Base-by-base conservation (phyloP, 2,797 vertebrate genomes). In the Lithobates pipiens region DNA sequence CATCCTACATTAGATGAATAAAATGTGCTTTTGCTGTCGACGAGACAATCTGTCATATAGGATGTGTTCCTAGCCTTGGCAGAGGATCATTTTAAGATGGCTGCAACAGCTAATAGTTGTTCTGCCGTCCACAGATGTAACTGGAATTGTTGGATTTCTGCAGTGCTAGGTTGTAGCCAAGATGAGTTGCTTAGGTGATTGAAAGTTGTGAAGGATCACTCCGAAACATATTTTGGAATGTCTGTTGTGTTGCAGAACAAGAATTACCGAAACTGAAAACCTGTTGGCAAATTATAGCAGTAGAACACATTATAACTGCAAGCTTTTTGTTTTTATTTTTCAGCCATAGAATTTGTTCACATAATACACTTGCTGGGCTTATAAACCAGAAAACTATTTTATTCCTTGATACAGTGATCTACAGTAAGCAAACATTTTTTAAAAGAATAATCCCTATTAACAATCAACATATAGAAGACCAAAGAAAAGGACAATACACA, bases 181-280 rank as follows among this genome's bases (percentile, higher is more conserved):
- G 54, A 82, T 44, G n/a, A 63, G 72, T 34, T 44, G 61, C 72
- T 39, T 69, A 44, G 63, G 34, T 70, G 82, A 76, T 39, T 83
- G 74, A 82, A 61, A 82, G 77, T 74, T 81, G 80, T 73, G 57
- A 70, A 82, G 34, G 16, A 82, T n/a, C 15, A 27, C 34, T 63
- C 32, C 16, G 34, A 74, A 44, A 46, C 76, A 68, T 65, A 67
- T 44, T 78, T 68, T 44, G 25, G 9, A 68, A 79, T 50, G 27
- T 21, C 65, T 69, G n/a, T 11, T 21, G 25, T 79, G 65, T n/a
- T 34, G 44, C 25, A 68, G 13, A 44, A 78, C 77, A 78, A 27
- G 36, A 78, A 46, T 46, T 10, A 50, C 16, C 8, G 10, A 8
- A 79, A 29, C 44, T 79, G 21, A 77, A 65, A 77, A 76, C 13